Evolutionary conservation across 37 sponge, comb jelly and placozoan genomes (phyloP).

Genomic region (Amphimedon queenslandica): DNA sequence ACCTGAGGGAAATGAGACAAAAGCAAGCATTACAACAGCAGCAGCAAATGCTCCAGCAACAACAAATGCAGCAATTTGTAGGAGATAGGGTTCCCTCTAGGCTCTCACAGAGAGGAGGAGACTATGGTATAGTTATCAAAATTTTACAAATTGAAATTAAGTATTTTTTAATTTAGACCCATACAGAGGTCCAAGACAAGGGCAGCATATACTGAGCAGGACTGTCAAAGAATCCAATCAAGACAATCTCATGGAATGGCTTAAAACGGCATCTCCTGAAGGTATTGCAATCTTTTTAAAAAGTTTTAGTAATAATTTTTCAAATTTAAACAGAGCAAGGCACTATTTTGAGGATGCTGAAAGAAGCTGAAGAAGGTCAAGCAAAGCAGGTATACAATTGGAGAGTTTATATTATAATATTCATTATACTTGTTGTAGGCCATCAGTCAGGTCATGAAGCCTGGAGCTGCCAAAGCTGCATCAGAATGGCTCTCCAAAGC

Average conservation of each 20-base stretch:
- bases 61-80: background rate
- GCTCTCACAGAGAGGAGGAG: background rate
- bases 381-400: constrained; percentile 42
- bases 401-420: background rate
- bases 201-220: constrained; percentile 23
- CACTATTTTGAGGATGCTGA: constrained; percentile 70
- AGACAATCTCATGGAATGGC: constrained; percentile 45
- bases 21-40: too few species aligned
- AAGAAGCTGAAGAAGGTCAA: constrained; percentile 63
- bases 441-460: constrained; percentile 55
- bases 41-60: too few species aligned
- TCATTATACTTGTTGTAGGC: constrained; percentile 15
- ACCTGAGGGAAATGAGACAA: background rate
- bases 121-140: background rate
- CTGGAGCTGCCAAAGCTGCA: constrained; percentile 64
- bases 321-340: constrained; percentile 41
- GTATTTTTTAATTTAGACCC: background rate
- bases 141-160: background rate
- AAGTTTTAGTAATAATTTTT: background rate
- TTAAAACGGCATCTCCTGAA: constrained; percentile 50
- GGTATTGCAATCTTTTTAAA: constrained; percentile 12
- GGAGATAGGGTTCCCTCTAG: constrained; percentile 6
- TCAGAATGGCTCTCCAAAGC: constrained; percentile 49
- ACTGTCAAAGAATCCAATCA: constrained; percentile 26
- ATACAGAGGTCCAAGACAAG: background rate